phyloP scores from a whole-genome alignment of 2,113 vertebrate species.

The Picathartes gymnocephalus region DNA sequence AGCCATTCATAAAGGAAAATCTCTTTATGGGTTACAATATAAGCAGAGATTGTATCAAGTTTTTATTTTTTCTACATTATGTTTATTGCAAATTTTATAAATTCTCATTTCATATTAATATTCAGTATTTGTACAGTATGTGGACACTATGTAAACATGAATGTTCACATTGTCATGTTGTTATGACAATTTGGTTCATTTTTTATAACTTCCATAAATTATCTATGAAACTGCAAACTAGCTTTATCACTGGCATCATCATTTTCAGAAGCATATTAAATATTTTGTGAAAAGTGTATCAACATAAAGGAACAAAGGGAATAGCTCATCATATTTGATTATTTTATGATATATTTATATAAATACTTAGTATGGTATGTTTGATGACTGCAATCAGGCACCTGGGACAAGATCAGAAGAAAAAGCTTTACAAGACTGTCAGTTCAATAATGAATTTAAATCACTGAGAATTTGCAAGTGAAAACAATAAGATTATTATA shows the following conservation, averaged over 20 bases:
- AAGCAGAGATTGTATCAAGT: slow-evolving; percentile 34
- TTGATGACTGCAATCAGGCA: slow-evolving; percentile 54
- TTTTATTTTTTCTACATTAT: slow-evolving; percentile 44
- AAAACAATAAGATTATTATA: slow-evolving; percentile 22
- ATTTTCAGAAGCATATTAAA: slow-evolving; percentile 77
- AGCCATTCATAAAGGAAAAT: slow-evolving; percentile 47
- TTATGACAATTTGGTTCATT: slow-evolving; percentile 80
- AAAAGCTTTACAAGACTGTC: slow-evolving; percentile 6
- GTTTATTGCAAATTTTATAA: slow-evolving; percentile 58
- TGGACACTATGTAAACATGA: slow-evolving; percentile 72
- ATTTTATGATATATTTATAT: slow-evolving; percentile 74
- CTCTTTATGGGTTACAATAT: slow-evolving; percentile 37
- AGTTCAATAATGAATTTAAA: slow-evolving; percentile 9
- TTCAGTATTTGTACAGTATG: slow-evolving; percentile 77
- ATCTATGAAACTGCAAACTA: slow-evolving; percentile 76
- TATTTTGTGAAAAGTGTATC: slow-evolving; percentile 70
- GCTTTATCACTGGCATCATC: slow-evolving; percentile 74
- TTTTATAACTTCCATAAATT: slow-evolving; percentile 77
- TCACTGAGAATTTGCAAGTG: not conserved
- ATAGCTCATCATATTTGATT: slow-evolving; percentile 68
- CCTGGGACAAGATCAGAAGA: slow-evolving; percentile 32
- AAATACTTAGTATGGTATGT: slow-evolving; percentile 65
- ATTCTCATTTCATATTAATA: slow-evolving; percentile 74
- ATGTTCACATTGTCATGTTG: slow-evolving; percentile 80
- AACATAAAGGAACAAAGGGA: slow-evolving; percentile 68